These are phyloP conservation scores for Hydrotaea cyrtoneurina DNA, from an alignment of 2,888 invertebrate species.

Conservation along the genomic window DNA sequence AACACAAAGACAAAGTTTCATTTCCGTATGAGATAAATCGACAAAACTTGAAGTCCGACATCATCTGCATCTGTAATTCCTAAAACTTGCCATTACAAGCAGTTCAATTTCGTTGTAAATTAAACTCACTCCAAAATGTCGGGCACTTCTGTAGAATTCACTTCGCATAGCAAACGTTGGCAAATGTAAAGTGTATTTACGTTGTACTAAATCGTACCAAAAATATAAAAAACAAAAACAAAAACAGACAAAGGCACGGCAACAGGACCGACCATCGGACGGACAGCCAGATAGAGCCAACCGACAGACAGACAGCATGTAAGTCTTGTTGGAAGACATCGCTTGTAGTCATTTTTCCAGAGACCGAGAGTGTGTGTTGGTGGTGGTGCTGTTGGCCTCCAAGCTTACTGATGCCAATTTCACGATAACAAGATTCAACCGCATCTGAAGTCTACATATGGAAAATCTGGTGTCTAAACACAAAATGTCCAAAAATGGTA, in stretches of 20 bases:
- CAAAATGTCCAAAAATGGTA: constrained; percentile 39
- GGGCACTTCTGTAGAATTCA: neutral
- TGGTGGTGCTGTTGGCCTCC: constrained; percentile 25
- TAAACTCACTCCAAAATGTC: constrained; percentile 10
- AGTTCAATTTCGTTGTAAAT: neutral
- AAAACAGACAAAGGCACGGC: neutral
- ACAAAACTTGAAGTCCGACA: too few relatives aligned
- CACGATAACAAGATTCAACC: constrained; percentile 53
- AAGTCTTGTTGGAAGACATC: neutral
- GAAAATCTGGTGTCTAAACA: constrained; percentile 44
- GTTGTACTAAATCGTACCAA: neutral
- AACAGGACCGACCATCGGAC: neutral
- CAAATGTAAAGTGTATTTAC: constrained; percentile 7
- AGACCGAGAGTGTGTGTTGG: neutral
- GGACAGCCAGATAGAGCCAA: neutral
- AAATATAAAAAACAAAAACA: neutral
- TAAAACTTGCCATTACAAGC: too few relatives aligned
- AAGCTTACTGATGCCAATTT: constrained; percentile 56
- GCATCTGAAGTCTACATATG: constrained; percentile 46
- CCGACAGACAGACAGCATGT: too few relatives aligned
- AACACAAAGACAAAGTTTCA: too few relatives aligned
- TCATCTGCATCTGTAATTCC: too few relatives aligned
- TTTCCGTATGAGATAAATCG: too few relatives aligned
- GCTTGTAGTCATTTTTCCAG: neutral
- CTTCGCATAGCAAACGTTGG: neutral